Evolutionary conservation across 2,888 invertebrate species (phyloP).

Genomic region (Drosophila stalkeri): DNA sequence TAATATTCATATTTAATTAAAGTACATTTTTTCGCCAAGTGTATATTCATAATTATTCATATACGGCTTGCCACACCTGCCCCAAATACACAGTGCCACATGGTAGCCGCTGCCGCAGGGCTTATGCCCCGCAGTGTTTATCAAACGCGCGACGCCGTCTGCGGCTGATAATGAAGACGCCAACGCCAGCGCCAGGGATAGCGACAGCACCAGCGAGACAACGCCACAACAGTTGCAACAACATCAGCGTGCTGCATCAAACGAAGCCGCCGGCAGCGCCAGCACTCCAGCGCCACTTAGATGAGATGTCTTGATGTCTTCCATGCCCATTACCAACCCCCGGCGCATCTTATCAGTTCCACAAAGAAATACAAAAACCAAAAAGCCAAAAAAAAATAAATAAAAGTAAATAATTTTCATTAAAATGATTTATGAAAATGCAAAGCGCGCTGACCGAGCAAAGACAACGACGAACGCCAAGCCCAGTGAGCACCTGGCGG

Average conservation of each 20-base stretch:
- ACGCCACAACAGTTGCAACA: slow-evolving; percentile 48
- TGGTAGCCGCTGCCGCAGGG: slow-evolving; percentile 25
- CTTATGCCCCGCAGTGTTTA: slow-evolving; percentile 27
- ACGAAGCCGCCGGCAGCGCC: slow-evolving; percentile 62
- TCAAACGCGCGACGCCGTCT: slow-evolving; percentile 43
- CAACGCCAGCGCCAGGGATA: slow-evolving; percentile 58
- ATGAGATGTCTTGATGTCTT: slow-evolving; percentile 77
- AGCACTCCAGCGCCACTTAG: slow-evolving; percentile 72
- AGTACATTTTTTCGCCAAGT: not conserved
- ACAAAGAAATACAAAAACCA: slow-evolving; percentile 44
- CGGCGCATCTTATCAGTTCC: slow-evolving; percentile 54
- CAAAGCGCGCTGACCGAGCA: slow-evolving; percentile 73
- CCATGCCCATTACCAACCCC: slow-evolving; percentile 13
- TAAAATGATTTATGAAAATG: slow-evolving; percentile 80
- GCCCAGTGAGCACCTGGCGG: slow-evolving; percentile 53
- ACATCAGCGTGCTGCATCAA: slow-evolving; percentile 61
- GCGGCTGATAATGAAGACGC: slow-evolving; percentile 82
- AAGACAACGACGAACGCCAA: slow-evolving; percentile 31
- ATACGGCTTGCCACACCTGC: slow-evolving; percentile 34
- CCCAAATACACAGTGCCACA: slow-evolving; percentile 22
- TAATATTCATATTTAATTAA: not conserved
- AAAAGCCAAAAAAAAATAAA: not conserved
- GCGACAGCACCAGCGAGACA: slow-evolving; percentile 12
- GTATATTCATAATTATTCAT: slow-evolving; percentile 14
- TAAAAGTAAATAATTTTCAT: slow-evolving; percentile 65